A percentile compares a stretch with the other conserved stretches of the same genome.
Conservation (phyloP, 2,888 invertebrate species). For the Opisthograptis luteolata region DNA sequence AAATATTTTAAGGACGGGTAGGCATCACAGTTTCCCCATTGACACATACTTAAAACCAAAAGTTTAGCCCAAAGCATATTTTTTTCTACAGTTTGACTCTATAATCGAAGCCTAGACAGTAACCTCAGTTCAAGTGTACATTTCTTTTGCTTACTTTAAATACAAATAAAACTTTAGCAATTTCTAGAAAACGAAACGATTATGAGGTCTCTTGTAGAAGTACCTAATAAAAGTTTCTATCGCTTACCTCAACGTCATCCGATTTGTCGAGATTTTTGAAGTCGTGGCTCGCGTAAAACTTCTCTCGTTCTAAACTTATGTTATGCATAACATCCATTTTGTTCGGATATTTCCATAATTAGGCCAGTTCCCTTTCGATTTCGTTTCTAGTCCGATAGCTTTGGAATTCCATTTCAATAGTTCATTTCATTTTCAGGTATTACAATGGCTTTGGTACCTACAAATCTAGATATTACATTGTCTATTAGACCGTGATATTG, state of each 20-base stretch:
- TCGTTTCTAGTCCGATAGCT: neutral
- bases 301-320: constrained; percentile 59
- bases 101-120: too few species aligned
- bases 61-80: too few species aligned
- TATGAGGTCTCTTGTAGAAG: neutral
- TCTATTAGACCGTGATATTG: constrained; percentile 1
- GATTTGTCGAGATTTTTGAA: constrained; percentile 53
- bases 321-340: constrained; percentile 64
- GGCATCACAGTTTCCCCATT: too few species aligned
- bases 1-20: too few species aligned
- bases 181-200: too few species aligned
- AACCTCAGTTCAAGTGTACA: too few species aligned
- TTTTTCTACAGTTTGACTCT: too few species aligned
- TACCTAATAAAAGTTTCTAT: neutral
- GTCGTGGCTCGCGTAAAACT: constrained; percentile 61
- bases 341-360: constrained; percentile 27
- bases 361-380: constrained; percentile 15
- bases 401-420: constrained; percentile 1
- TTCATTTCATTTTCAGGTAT: neutral
- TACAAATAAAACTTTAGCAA: too few species aligned
- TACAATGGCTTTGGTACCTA: neutral
- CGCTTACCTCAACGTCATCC: constrained; percentile 62
- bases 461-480: neutral
- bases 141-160: too few species aligned
- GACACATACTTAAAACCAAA: too few species aligned